Conservation (phyloP, 2,888 invertebrate genomes). For the Ophioninae sp. region DNA sequence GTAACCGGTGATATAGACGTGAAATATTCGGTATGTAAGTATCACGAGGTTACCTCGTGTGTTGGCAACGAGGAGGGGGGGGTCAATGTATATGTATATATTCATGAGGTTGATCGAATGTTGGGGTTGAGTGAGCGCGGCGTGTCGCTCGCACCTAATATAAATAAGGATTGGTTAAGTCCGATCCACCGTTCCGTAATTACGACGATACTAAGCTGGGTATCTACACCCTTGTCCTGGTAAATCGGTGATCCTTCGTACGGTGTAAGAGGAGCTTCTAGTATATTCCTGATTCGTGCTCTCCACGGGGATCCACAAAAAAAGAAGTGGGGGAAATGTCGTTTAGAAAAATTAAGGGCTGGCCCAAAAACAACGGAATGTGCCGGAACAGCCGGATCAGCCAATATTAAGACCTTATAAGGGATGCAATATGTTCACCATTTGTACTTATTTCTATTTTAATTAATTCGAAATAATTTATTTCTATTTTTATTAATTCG, state of each 20-base stretch:
- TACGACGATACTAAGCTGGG: constrained; percentile 77
- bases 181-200: constrained; percentile 72
- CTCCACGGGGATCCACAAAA: constrained; percentile 6
- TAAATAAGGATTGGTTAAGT: constrained; percentile 77
- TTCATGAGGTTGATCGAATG: constrained; percentile 55
- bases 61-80: not conserved
- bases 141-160: constrained; percentile 63
- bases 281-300: constrained; percentile 49
- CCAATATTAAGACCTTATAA: too few relatives aligned
- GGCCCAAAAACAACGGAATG: too few relatives aligned
- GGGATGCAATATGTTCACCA: too few relatives aligned
- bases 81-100: not conserved
- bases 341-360: too few relatives aligned
- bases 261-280: constrained; percentile 50
- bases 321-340: not conserved
- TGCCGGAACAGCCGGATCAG: too few relatives aligned
- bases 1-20: not conserved
- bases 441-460: too few relatives aligned
- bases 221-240: constrained; percentile 68
- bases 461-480: too few relatives aligned
- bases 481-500: too few relatives aligned
- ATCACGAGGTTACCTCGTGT: constrained; percentile 6
- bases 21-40: constrained; percentile 8
- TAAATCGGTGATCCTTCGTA: constrained; percentile 75
- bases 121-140: constrained; percentile 41